A percentile compares a stretch with the other conserved stretches of the same genome.
These are phyloP conservation scores for Alethe diademata DNA, from an alignment of 2,113 vertebrate genomes.

Conservation along the genomic window DNA sequence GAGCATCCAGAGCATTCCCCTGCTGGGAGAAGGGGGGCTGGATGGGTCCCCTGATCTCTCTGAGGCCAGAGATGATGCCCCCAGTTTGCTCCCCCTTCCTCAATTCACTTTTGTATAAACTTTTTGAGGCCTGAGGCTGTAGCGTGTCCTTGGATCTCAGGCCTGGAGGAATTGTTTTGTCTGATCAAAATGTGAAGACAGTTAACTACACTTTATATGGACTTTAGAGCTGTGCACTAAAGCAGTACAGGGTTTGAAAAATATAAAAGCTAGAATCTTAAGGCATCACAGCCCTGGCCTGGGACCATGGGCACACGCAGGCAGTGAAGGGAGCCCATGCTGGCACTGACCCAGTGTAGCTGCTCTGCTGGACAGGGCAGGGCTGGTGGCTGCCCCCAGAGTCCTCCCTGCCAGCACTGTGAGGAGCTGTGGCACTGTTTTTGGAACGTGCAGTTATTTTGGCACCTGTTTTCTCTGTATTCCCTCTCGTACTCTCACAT, in stretches of 20 bases:
- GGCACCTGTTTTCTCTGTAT: not conserved
- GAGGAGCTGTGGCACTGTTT: not conserved
- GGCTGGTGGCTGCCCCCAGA: not conserved
- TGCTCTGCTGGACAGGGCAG: not conserved
- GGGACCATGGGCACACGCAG: rapidly evolving
- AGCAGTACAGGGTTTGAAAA: not conserved
- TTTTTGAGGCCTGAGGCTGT: not conserved
- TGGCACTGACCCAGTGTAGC: rapidly evolving
- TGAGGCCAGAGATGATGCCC: not conserved
- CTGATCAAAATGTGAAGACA: not conserved
- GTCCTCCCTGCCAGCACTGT: not conserved
- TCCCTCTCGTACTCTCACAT: not conserved
- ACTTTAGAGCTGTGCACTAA: not conserved
- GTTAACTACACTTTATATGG: rapidly evolving
- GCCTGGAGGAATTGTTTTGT: not conserved
- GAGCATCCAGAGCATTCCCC: rapidly evolving
- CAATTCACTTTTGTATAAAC: not conserved
- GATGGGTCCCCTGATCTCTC: rapidly evolving
- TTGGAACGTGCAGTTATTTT: not conserved
- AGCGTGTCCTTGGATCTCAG: not conserved
- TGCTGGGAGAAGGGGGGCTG: rapidly evolving
- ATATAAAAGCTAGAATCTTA: not conserved
- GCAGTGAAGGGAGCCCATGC: rapidly evolving
- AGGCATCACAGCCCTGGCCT: not conserved
- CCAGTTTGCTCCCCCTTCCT: not conserved